Evolutionary conservation across 1,140 invertebrate species (phyloP), one percentile per base, ranked within the genome.

Genomic region (Muscidifurax raptorellus): DNA sequence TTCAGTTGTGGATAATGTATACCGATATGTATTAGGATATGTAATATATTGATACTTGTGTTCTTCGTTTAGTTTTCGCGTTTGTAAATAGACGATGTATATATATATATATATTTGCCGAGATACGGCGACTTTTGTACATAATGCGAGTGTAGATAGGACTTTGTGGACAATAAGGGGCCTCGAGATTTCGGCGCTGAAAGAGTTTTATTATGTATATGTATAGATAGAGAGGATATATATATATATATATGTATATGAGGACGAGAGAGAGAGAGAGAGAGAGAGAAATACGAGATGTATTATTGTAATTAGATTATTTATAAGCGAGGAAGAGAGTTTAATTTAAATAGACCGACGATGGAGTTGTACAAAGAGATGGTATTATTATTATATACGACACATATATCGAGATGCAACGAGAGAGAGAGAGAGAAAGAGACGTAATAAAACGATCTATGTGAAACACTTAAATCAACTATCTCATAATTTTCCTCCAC

Each of bases 321-420:
- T 90, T 91, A 89, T 91, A 91, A 91, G n/a, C 25, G 52, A 44
- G 87, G 79, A 89, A 91, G 90, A 92, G 89, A 88, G n/a, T 91
- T 85, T 90, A 92, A 91, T 89, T 90, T 88, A 91, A 91, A 40
- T n/a, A 59, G 52, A 59, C 18, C 52, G 18, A 67, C 10, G 2
- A 66, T 1, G 40, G 40, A 30, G 77, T 71, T 78, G 59, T 91
- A 90, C 90, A 91, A 89, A 91, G 86, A 91, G 85, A 90, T 87
- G 82, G 85, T 90, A 89, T 88, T 86, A 87, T 86, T 90, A 87
- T 90, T 87, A 69, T 47, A 40, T n/a, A n/a, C 30, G 22, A 64
- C 32, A 22, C 36, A 64, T 79, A 40, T 66, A 66, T 71, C 30
- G 36, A 76, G 32, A 71, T 89, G 81, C 82, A 87, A 89, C 71